A percentile compares a stretch with the other conserved stretches of the same genome.
These are phyloP conservation scores for zebrafish (Danio rerio) DNA, from an alignment of 2,113 vertebrate species.

Conservation along the genomic window GRCz12tu NC_133189.1:32531501-32532000, in stretches of 20 bases:
- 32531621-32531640: conserved; percentile 20
- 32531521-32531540: background rate
- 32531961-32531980: background rate
- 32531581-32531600: background rate
- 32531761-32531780: conserved; percentile 4
- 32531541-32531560: background rate
- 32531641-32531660: background rate
- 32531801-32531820: conserved; percentile 34
- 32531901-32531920: conserved; percentile 28
- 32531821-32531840: conserved; percentile 11
- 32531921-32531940: conserved; percentile 20
- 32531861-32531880: conserved; percentile 23
- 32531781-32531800: conserved; percentile 9
- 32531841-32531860: conserved; percentile 39
- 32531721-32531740: background rate
- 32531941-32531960: conserved; percentile 30
- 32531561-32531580: conserved; percentile 18
- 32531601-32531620: conserved; percentile 32
- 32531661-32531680: background rate
- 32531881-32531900: conserved; percentile 30
- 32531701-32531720: conserved; percentile 22
- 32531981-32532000: conserved; percentile 19
- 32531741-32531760: background rate
- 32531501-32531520: conserved; percentile 17
- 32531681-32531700: background rate